phyloP scores from a whole-genome alignment of 2,113 vertebrate genomes.

The Nansenia antarctica region DNA sequence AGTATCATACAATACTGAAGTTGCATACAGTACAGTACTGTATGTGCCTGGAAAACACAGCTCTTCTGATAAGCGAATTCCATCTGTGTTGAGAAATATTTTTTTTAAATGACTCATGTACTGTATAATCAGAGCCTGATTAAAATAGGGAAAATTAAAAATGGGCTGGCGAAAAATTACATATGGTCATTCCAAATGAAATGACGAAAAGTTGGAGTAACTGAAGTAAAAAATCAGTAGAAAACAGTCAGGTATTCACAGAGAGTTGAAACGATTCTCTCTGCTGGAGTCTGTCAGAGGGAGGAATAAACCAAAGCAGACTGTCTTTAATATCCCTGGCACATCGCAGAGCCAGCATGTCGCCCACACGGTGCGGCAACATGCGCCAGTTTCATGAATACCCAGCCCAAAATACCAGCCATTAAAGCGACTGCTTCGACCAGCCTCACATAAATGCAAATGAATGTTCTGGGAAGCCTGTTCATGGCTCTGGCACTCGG shows the following conservation, averaged over 20 bases:
- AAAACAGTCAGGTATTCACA: neutral
- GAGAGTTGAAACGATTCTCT: neutral
- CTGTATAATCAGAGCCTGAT: neutral
- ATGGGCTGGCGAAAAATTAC: neutral
- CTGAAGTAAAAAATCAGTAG: neutral
- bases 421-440: slow-evolving; percentile 10
- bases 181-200: neutral
- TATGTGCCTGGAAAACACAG: neutral
- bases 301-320: slow-evolving; percentile 26
- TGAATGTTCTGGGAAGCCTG: neutral
- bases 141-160: neutral
- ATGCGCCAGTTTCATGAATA: slow-evolving; percentile 6
- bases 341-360: neutral
- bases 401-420: slow-evolving; percentile 12
- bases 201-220: no score
- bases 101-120: neutral
- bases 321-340: slow-evolving; percentile 40
- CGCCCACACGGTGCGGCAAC: neutral
- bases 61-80: slow-evolving; percentile 1
- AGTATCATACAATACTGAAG: slow-evolving; percentile 38
- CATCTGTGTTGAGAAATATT: neutral
- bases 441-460: neutral
- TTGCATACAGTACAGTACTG: slow-evolving; percentile 5
- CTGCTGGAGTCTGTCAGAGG: neutral
- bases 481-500: no score